Conservation (phyloP, 2,113 vertebrate species). For the Gnathonemus echidnorhynchus region DNA sequence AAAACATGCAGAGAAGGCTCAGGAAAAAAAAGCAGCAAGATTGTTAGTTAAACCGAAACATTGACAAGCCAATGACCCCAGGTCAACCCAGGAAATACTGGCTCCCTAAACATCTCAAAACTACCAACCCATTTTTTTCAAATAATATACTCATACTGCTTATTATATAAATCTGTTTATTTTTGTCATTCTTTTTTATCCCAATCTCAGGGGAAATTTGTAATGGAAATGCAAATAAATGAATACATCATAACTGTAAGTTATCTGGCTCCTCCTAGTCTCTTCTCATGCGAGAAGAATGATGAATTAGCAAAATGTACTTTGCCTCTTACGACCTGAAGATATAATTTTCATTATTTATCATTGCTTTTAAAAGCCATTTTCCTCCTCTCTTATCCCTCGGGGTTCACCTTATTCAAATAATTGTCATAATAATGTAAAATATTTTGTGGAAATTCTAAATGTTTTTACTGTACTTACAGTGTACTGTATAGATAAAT, state of each 20-base stretch:
- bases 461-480: neutral
- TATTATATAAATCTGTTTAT: neutral
- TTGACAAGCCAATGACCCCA: neutral
- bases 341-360: constrained; percentile 28
- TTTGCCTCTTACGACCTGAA: constrained; percentile 10
- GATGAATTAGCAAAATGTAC: constrained; percentile 15
- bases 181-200: neutral
- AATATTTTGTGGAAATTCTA: neutral
- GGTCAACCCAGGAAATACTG: neutral
- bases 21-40: neutral
- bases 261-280: constrained; percentile 13
- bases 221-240: neutral
- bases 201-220: neutral
- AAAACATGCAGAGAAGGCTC: neutral
- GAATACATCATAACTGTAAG: neutral
- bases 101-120: neutral
- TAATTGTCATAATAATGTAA: neutral
- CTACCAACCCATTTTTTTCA: neutral
- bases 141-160: neutral
- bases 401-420: neutral
- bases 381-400: neutral
- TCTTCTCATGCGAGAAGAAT: neutral
- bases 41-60: neutral
- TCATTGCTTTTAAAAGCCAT: constrained; percentile 19
- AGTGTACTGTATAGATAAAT: neutral